Percentiles rank a stretch among this genome's conserved stretches.
Conservation (phyloP, 1,140 invertebrate genomes). For the Pentalonia nigronervosa region DNA sequence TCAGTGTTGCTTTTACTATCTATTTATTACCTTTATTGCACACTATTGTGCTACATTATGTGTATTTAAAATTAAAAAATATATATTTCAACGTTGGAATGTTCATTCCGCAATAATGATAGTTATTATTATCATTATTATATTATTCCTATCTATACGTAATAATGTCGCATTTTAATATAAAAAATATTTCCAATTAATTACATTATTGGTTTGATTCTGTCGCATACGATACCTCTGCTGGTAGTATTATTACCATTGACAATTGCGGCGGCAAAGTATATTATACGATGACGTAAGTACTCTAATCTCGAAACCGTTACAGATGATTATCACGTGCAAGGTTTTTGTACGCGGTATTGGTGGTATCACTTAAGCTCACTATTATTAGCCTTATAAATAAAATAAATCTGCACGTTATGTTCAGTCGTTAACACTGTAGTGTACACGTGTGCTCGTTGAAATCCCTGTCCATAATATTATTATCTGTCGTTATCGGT, state of each 20-base stretch:
- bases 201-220: background rate
- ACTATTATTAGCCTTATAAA: background rate
- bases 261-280: background rate
- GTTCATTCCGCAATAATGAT: no score
- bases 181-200: no score
- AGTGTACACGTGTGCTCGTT: background rate
- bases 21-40: no score
- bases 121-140: no score
- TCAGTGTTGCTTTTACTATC: no score
- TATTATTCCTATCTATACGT: no score
- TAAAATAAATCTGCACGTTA: constrained; percentile 1
- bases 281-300: no score
- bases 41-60: no score
- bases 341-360: background rate
- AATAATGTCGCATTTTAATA: no score
- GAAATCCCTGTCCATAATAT: background rate
- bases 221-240: background rate
- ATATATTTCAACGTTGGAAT: no score
- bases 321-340: background rate
- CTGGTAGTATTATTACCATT: background rate
- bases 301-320: background rate
- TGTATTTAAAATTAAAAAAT: no score
- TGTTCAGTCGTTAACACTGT: background rate
- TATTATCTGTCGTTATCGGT: background rate
- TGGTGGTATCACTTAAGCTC: background rate